A percentile compares a stretch with the other conserved stretches of the same genome.
Evolutionary conservation across 2,113 vertebrate genomes (phyloP).

Genomic region (Myanophis thanlyinensis): DNA sequence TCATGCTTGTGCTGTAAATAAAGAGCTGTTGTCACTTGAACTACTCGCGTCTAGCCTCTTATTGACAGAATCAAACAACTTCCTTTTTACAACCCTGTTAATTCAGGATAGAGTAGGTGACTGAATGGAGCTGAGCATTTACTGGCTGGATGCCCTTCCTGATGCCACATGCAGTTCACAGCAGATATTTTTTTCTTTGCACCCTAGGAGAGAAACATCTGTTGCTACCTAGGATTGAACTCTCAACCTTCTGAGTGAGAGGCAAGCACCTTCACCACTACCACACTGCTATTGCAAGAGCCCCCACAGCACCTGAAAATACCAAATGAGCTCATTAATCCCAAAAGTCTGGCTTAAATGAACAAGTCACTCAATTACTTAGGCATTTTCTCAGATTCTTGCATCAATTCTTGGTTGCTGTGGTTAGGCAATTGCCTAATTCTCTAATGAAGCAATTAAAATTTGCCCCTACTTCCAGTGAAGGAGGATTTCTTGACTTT

Average conservation of each 20-base stretch:
- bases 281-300: neutral
- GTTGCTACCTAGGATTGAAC: neutral
- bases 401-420: neutral
- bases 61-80: no score
- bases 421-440: neutral
- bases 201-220: neutral
- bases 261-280: neutral
- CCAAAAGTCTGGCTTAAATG: neutral
- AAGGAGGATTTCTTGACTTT: neutral
- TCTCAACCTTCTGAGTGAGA: neutral
- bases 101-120: no score
- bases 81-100: neutral
- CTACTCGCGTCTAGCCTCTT: no score
- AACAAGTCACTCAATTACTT: neutral
- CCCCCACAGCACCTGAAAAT: neutral
- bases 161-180: no score
- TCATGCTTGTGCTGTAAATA: no score
- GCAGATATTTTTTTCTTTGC: no score
- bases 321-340: neutral
- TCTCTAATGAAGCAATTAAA: neutral
- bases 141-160: no score
- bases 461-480: fast-evolving
- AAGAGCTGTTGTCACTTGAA: no score
- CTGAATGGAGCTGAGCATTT: no score
- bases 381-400: neutral